A percentile compares a stretch with the other conserved stretches of the same genome.
Evolutionary conservation across 1,140 invertebrate genomes (phyloP).

Genomic region (Antheraea pernyi): DNA sequence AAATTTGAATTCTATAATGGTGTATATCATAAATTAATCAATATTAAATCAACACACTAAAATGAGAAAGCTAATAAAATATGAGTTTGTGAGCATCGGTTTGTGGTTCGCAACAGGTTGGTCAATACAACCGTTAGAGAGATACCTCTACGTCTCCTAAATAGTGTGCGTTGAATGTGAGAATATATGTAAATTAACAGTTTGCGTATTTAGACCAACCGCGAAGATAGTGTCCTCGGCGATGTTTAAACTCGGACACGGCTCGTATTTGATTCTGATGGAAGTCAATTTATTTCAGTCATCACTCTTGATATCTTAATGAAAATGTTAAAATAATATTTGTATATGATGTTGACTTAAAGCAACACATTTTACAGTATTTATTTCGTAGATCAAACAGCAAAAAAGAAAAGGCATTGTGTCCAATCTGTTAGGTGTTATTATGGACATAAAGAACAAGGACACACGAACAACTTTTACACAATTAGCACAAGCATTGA

Average conservation of each 20-base stretch:
- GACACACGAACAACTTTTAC: no score
- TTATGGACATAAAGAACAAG: no score
- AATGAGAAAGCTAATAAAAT: neutral
- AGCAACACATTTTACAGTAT: no score
- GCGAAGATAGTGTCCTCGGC: neutral
- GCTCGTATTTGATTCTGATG: no score
- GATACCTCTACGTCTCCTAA: slow-evolving; percentile 60
- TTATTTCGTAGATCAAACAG: no score
- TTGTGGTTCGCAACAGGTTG: slow-evolving; percentile 25
- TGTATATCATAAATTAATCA: neutral
- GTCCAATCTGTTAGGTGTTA: no score
- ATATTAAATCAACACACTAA: neutral
- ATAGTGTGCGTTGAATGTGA: slow-evolving; percentile 49
- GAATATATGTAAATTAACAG: slow-evolving; percentile 51
- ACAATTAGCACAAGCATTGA: no score
- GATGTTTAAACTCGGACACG: neutral
- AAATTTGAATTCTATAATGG: neutral
- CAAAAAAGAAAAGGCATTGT: no score
- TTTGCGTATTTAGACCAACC: slow-evolving; percentile 21
- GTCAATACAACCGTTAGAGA: slow-evolving; percentile 50
- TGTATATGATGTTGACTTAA: no score
- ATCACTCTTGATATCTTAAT: no score
- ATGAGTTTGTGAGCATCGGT: slow-evolving; percentile 12
- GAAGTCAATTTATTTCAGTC: no score
- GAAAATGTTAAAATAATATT: no score